phyloP scores from a whole-genome alignment of 2,113 vertebrate genomes.

The Melanerpes aurifrons region DNA sequence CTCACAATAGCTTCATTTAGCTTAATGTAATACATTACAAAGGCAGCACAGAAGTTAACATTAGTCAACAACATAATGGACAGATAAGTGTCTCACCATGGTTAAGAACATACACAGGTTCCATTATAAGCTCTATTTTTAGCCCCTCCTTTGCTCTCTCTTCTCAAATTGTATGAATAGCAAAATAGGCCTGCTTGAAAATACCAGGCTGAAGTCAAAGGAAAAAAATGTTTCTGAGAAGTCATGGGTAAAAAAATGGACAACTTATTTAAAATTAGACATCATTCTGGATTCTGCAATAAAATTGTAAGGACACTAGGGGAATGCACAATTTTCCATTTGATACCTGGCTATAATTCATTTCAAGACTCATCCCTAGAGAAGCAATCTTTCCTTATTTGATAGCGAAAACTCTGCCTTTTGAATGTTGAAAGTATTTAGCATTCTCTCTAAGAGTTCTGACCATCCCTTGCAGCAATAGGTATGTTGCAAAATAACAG shows the following conservation, averaged over 20 bases:
- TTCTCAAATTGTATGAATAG: slow-evolving; percentile 16
- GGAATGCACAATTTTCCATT: slow-evolving; percentile 5
- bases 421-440: neutral
- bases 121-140: slow-evolving; percentile 58
- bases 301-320: slow-evolving; percentile 5
- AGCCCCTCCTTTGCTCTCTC: slow-evolving; percentile 19
- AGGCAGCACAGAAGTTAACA: slow-evolving; percentile 60
- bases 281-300: slow-evolving; percentile 2
- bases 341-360: neutral
- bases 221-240: neutral
- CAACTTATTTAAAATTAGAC: slow-evolving; percentile 9
- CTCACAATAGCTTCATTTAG: slow-evolving; percentile 56
- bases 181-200: slow-evolving; percentile 34
- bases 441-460: neutral
- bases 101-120: slow-evolving; percentile 58
- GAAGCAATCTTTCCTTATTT: slow-evolving; percentile 6
- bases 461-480: neutral
- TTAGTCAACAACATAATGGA: slow-evolving; percentile 67
- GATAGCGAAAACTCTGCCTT: neutral
- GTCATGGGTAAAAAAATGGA: neutral
- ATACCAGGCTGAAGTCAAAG: neutral
- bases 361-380: neutral
- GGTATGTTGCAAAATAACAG: neutral
- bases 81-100: slow-evolving; percentile 49
- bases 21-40: slow-evolving; percentile 67